Base-by-base conservation (phyloP, 2,888 invertebrate species). In the Resseliella maxima region DNA sequence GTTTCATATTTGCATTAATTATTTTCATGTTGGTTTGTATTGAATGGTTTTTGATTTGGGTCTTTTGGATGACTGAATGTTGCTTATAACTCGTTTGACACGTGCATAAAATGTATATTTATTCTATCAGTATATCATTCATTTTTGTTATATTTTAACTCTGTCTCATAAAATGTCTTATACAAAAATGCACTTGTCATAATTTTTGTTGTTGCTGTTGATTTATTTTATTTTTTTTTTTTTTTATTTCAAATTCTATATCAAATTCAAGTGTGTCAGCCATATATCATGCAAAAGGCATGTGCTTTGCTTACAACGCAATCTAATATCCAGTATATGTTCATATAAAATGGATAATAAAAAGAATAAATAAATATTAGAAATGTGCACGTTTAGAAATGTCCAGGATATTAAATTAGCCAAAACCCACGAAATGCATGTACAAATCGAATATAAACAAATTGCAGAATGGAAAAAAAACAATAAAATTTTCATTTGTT, bases 201-300 rank as follows among this genome's bases (percentile, higher is more conserved):
- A 59, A 59, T 59, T 5, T n/a, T 24, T 59, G 24, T 27, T 59
- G 24, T 41, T 41, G 41, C 12, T 41, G 41, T 41, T 41, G 41
- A 8, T 41, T 5, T 41, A 8, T 41, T 12, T 41, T 41, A 8
- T 41, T 41, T 41, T 41, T 41, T 41, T 18, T 8, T 50, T 50
- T 50, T 18, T 50, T 50, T 18, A 41, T 8, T 50, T 18, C 10
- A 72, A 31, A 10, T 27, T 27, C 18, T 27, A 72, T 72, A 72
- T 72, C 72, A 35, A 72, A 72, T 72, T 72, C 72, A 72, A 31
- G 72, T 72, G 31, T 72, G 72, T 72, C 72, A 72, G 72, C 72
- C 72, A 27, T 27, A 50, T 50, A 72, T 72, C 35, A 59, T 59
- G n/a, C n/a, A 8, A 59, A n/a, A 35, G 72, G 72, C 72, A 72